Base-by-base conservation (phyloP, 2,113 vertebrate species). In the Protomyctophum bolini region DNA sequence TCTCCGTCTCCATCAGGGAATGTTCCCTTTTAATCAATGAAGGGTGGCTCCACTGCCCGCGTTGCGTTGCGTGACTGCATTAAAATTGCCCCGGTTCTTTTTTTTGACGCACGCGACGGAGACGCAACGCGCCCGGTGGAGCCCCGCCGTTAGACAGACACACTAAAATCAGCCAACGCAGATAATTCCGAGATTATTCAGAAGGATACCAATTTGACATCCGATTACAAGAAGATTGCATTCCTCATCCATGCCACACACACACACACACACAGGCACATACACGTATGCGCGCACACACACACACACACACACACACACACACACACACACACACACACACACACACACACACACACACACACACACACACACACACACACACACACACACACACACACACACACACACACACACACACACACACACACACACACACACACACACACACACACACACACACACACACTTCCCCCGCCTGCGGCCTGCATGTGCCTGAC, bases 401-500 rank as follows among this genome's bases (percentile, higher is more conserved):
- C 5, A 12, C 48, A 70, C 50, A 51, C 12, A 78, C 21, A 58
- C 11, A 33, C 47, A 54, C 10, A 7, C 4, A 21, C 21, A 21
- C 21, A 21, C 21, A 21, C 21, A 21, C 51, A 68, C 11, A 58
- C 9, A 45, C 0, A 49, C 56, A 66, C 6, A 59, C 28, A 68
- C 28, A 68, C 7, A 15, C 46, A 47, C 7, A 48, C n/a, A 68
- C 4, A 15, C 5, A 12, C 48, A 70, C 50, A 51, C 12, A 78
- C 21, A 58, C 11, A 33, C 47, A 54, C 10, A 7, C 4, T 14
- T 29, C n/a, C 14, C 63, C 11, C 15, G n/a, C 62, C 61, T 66
- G 73, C 64, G 0, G 29, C 66, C 70, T 49, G 6, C 79, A 77
- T 79, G 72, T 75, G 77, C 68, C 66, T 66, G 47, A 73, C 81